Evolutionary conservation across 2,797 vertebrate genomes (phyloP), one percentile per base, ranked within the genome.

Genomic region (Thaleichthys pacificus): DNA sequence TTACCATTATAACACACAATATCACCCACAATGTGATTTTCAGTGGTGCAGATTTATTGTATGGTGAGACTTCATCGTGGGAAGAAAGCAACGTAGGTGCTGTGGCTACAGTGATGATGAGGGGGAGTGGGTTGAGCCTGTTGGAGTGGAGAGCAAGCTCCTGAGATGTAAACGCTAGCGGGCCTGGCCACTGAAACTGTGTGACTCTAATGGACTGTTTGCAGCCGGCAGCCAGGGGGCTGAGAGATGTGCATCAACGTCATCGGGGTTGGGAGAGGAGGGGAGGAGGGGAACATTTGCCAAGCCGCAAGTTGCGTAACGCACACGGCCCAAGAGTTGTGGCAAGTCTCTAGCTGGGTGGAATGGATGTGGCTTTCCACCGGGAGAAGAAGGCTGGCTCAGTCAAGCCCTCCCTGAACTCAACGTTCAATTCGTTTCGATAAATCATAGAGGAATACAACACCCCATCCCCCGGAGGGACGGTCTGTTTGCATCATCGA

Each of bases 271-370:
- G 42, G 12, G 11, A 11, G 38, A 42, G 38, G 38, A 42, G 38
- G 42, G 42, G 9, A 74, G 73, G 82, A 84, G 81, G 75, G 65
- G 79, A 82, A 62, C 12, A 69, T 73, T 32, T 35, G 84, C 83
- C 80, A 88, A 80, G 73, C 84, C 81, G 58, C 62, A 24, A 26
- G 75, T 88, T 86, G 85, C 74, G 85, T 82, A 88, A 90, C 82
- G 70, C 51, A 56, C 79, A 71, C 71, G 71, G 47, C 73, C 74
- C 26, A 38, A 6, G 70, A 75, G 79, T 73, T 82, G 82, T n/a
- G 81, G 85, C 72, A 0, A 72, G 61, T 67, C 79, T 82, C 76
- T 51, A 11, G 79, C 77, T 78, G 71, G 73, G 80, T 75, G 78
- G 78, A 86, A 86, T 84, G 75, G 75, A 85, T 77, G 81, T 22